Conservation (phyloP, 2,113 vertebrate species). For the Eonycteris spelaea region DNA sequence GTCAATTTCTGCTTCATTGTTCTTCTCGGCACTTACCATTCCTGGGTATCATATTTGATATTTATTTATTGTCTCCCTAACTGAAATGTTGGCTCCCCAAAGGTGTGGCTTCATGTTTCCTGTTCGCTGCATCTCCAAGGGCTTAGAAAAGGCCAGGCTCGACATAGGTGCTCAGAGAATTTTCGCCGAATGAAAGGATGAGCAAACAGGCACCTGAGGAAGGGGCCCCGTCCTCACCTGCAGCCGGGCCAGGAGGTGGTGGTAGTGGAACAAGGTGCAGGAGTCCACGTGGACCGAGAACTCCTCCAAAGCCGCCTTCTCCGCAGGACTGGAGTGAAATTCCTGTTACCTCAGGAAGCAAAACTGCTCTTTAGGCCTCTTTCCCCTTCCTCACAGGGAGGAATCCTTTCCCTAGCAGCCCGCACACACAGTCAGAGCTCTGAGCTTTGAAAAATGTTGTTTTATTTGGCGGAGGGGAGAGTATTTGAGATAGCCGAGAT, state of each 20-base stretch:
- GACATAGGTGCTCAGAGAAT: background rate
- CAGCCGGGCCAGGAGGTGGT: conserved; percentile 67
- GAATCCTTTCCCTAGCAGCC: background rate
- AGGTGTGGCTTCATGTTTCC: background rate
- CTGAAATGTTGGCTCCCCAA: background rate
- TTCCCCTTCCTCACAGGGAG: background rate
- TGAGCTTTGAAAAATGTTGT: background rate
- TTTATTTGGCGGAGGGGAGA: background rate
- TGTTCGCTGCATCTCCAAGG: background rate
- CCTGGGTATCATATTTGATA: background rate
- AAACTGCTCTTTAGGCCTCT: conserved; percentile 19
- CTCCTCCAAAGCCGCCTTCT: conserved; percentile 61
- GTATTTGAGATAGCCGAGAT: background rate
- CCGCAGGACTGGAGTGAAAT: conserved; percentile 70
- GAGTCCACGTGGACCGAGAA: conserved; percentile 74
- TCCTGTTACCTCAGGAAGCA: conserved; percentile 70
- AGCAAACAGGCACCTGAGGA: background rate
- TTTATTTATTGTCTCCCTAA: background rate
- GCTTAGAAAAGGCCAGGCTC: background rate
- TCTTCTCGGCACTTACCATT: background rate
- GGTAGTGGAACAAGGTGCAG: conserved; percentile 76
- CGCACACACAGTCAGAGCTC: background rate
- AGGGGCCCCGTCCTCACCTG: conserved; percentile 59
- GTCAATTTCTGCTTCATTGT: background rate
- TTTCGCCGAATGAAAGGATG: background rate